Evolutionary conservation across 2,113 vertebrate species (phyloP).

Genomic region (Halcyon senegalensis): DNA sequence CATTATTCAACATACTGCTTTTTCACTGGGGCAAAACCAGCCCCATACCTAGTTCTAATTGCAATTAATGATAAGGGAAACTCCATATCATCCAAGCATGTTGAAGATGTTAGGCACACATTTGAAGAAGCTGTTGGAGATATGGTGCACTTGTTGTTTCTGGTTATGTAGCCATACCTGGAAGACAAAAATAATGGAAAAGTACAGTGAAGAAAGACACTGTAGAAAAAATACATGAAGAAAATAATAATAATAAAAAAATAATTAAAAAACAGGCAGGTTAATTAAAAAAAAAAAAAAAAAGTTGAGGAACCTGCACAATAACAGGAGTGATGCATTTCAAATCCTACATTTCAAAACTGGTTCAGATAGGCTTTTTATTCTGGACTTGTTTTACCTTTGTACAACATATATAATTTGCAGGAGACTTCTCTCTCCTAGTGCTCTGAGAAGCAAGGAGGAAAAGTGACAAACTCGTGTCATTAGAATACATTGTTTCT

Average conservation of each 20-base stretch:
- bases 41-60: neutral
- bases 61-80: neutral
- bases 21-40: neutral
- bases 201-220: neutral
- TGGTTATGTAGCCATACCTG: neutral
- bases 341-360: neutral
- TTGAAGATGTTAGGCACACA: neutral
- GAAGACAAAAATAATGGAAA: neutral
- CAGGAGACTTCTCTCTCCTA: neutral
- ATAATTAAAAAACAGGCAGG: too few species aligned
- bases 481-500: neutral
- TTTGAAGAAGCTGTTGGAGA: neutral
- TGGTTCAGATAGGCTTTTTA: neutral
- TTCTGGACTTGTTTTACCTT: neutral
- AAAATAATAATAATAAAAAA: too few species aligned
- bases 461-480: neutral
- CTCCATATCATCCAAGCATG: rapidly evolving
- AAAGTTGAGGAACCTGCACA: neutral
- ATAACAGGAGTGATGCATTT: neutral
- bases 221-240: too few species aligned
- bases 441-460: neutral
- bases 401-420: neutral
- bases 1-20: neutral
- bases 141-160: neutral
- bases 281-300: neutral